These are phyloP conservation scores for Vidua chalybeata DNA, from an alignment of 2,113 vertebrate genomes.

Conservation along the genomic window DNA sequence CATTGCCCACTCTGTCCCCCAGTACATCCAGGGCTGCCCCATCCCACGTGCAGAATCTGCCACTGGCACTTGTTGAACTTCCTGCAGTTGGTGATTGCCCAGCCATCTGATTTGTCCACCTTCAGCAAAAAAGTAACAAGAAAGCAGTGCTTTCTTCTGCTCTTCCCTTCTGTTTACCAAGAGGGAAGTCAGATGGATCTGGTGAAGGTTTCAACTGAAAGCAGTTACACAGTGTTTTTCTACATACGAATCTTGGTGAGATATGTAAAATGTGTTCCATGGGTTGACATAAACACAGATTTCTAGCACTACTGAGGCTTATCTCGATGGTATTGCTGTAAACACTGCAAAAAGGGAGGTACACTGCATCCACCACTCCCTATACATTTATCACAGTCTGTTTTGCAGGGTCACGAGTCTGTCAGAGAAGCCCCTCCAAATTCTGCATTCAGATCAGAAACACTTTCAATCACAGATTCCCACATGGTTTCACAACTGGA, in stretches of 20 bases:
- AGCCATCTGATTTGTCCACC: not conserved
- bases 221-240: not conserved
- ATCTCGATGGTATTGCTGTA: not conserved
- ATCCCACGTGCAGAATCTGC: not conserved
- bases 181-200: not conserved
- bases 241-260: not conserved
- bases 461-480: not conserved
- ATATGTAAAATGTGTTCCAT: fast-evolving
- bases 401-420: not conserved
- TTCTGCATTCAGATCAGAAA: not conserved
- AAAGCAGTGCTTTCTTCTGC: not conserved
- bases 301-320: not conserved
- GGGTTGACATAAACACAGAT: not conserved
- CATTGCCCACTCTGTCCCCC: not conserved
- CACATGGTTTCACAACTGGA: not conserved
- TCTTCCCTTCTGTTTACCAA: not conserved
- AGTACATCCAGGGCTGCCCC: fast-evolving
- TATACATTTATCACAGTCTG: not conserved
- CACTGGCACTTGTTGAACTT: not conserved
- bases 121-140: not conserved
- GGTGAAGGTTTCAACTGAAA: not conserved
- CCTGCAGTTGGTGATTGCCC: fast-evolving
- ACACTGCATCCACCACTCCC: not conserved
- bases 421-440: not conserved
- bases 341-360: not conserved